These are phyloP conservation scores for Chrysolina americana DNA, from an alignment of 2,888 invertebrate species.

Conservation along the genomic window DNA sequence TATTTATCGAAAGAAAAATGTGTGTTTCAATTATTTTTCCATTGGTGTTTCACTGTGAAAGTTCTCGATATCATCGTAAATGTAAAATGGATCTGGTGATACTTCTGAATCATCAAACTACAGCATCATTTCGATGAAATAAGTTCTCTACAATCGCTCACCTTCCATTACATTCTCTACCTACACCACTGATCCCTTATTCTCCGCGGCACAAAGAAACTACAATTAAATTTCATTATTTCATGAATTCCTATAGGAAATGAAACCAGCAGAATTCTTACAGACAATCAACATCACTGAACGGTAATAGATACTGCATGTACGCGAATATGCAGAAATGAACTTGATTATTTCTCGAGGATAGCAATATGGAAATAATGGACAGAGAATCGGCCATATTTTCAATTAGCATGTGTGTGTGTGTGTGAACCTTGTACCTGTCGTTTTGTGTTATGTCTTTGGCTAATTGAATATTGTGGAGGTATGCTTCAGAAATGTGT, in stretches of 20 bases:
- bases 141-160: too few relatives aligned
- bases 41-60: too few relatives aligned
- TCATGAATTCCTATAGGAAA: slow-evolving; percentile 36
- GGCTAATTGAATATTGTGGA: slow-evolving; percentile 19
- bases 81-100: too few relatives aligned
- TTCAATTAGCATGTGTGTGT: slow-evolving; percentile 26
- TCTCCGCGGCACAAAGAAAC: slow-evolving; percentile 33
- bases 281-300: slow-evolving; percentile 8
- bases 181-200: slow-evolving; percentile 29
- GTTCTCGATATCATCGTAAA: too few relatives aligned
- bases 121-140: too few relatives aligned
- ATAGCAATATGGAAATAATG: slow-evolving; percentile 16
- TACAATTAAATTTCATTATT: slow-evolving; percentile 44
- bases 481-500: background rate
- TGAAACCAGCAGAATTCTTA: slow-evolving; percentile 19
- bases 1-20: too few relatives aligned
- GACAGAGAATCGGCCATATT: slow-evolving; percentile 11
- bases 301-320: slow-evolving; percentile 17
- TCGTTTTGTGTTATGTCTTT: background rate
- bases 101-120: too few relatives aligned
- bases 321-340: slow-evolving; percentile 18
- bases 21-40: too few relatives aligned
- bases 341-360: slow-evolving; percentile 27
- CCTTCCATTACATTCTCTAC: background rate
- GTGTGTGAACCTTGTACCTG: slow-evolving; percentile 20